These are phyloP conservation scores for Castor canadensis DNA, from an alignment of 2,113 vertebrate genomes.

Conservation along the genomic window DNA sequence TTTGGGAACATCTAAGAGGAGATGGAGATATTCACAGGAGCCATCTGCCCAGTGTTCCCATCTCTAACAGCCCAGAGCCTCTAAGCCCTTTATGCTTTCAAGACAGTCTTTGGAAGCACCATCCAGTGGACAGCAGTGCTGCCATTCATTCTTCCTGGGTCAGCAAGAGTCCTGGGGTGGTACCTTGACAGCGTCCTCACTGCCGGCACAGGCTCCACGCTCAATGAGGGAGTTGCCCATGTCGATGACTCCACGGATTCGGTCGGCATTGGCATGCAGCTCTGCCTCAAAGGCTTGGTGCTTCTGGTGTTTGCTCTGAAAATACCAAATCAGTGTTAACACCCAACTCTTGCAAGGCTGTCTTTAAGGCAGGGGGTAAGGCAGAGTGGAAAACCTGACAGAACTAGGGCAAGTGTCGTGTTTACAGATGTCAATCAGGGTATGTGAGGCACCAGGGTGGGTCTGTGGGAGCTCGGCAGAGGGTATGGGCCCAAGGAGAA, in stretches of 20 bases:
- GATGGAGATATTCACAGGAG: not conserved
- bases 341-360: not conserved
- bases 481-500: not conserved
- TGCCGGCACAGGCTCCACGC: slow-evolving; percentile 95
- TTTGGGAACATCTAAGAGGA: not conserved
- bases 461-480: not conserved
- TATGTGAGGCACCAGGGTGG: not conserved
- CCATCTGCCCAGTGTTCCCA: accelerated
- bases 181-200: slow-evolving; percentile 98
- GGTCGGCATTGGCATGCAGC: slow-evolving; percentile 96
- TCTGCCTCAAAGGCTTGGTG: slow-evolving; percentile 99
- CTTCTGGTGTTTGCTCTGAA: slow-evolving; percentile 98
- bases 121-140: no score
- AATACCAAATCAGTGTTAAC: not conserved
- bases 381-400: not conserved
- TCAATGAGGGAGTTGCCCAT: slow-evolving; percentile 97
- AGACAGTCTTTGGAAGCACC: not conserved
- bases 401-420: not conserved
- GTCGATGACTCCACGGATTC: slow-evolving; percentile 96
- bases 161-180: accelerated
- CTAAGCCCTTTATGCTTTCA: not conserved
- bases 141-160: not conserved
- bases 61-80: not conserved
- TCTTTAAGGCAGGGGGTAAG: slow-evolving; percentile 53
- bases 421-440: not conserved